These are phyloP conservation scores for Agriopis aurantiaria DNA, from an alignment of 2,888 invertebrate species.

Conservation along the genomic window DNA sequence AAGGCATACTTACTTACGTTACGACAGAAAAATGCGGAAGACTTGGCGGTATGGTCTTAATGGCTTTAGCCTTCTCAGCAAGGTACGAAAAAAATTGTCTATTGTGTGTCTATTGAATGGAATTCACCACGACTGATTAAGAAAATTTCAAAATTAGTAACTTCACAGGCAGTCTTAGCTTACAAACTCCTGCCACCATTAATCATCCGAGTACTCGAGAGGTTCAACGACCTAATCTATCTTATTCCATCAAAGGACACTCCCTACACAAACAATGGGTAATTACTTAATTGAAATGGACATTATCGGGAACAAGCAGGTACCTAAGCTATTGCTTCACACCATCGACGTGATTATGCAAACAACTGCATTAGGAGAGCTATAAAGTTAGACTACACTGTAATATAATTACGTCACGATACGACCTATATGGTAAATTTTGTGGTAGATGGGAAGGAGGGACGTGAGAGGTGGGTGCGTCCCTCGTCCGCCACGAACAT, in stretches of 20 bases:
- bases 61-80: no score
- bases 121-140: not conserved
- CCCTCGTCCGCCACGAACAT: no score
- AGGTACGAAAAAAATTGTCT: no score
- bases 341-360: slow-evolving; percentile 55
- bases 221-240: slow-evolving; percentile 15
- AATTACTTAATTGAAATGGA: slow-evolving; percentile 39
- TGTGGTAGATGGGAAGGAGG: no score
- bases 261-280: slow-evolving; percentile 29
- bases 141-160: not conserved
- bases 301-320: slow-evolving; percentile 23
- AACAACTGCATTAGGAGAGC: slow-evolving; percentile 64
- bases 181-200: slow-evolving; percentile 7
- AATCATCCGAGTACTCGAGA: slow-evolving; percentile 12
- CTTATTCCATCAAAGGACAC: slow-evolving; percentile 24
- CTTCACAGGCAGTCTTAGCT: not conserved
- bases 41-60: no score
- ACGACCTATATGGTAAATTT: not conserved
- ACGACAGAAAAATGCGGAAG: no score
- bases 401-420: not conserved
- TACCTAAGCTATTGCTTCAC: slow-evolving; percentile 17
- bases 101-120: not conserved
- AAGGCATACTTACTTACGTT: no score
- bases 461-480: no score
- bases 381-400: slow-evolving; percentile 46